Evolutionary conservation across 2,888 invertebrate genomes (phyloP).

Genomic region (Melanchra persicariae): DNA sequence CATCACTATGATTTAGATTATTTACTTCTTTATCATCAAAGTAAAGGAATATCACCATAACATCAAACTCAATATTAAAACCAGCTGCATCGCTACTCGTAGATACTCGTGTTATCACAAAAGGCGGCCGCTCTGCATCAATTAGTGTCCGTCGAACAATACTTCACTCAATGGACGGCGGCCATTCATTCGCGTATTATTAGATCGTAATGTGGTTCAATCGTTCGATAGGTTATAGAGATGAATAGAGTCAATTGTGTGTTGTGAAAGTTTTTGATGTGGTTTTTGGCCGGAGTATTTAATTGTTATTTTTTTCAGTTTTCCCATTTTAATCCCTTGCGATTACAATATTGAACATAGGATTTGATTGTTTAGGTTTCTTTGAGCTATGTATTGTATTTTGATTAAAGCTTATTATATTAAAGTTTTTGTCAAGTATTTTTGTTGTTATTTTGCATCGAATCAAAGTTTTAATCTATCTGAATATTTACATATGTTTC

Average conservation of each 20-base stretch:
- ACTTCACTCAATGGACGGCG: constrained; percentile 81
- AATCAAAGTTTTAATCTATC: not conserved
- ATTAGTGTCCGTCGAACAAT: constrained; percentile 84
- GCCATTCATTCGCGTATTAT: constrained; percentile 82
- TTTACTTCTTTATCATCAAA: not conserved
- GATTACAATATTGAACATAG: too few species aligned
- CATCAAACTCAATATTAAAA: constrained; percentile 34
- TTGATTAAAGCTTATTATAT: too few species aligned
- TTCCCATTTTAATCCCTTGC: not conserved
- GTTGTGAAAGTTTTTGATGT: constrained; percentile 20
- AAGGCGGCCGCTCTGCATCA: constrained; percentile 79
- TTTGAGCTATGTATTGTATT: not conserved
- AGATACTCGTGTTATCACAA: constrained; percentile 69
- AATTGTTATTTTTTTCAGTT: not conserved
- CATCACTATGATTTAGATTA: not conserved
- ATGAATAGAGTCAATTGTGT: constrained; percentile 55
- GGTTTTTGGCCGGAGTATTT: not conserved
- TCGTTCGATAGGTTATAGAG: constrained; percentile 75
- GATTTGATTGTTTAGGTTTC: not conserved
- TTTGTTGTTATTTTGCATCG: not conserved
- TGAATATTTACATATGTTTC: not conserved
- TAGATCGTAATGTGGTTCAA: constrained; percentile 76
- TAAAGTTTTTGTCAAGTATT: too few species aligned
- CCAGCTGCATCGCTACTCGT: constrained; percentile 51
- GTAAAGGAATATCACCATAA: constrained; percentile 13